These are phyloP conservation scores for Ennomos quercinarius DNA, from an alignment of 2,888 invertebrate species.

Conservation along the genomic window DNA sequence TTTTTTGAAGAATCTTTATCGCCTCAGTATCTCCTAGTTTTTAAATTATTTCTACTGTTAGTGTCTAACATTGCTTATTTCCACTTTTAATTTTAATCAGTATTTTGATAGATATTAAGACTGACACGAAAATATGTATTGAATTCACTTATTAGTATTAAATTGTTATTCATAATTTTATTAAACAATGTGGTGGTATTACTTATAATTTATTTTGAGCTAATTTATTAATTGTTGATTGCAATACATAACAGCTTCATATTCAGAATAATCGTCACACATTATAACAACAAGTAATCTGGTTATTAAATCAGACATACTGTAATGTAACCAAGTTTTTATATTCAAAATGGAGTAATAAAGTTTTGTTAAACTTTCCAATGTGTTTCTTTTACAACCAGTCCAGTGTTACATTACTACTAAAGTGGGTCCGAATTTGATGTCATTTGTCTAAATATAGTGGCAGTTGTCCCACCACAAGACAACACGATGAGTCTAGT, in stretches of 20 bases:
- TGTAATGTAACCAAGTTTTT: constrained; percentile 77
- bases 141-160: constrained; percentile 74
- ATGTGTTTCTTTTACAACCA: constrained; percentile 20
- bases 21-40: constrained; percentile 59
- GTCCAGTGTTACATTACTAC: too few species aligned
- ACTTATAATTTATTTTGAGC: constrained; percentile 66
- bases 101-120: constrained; percentile 82
- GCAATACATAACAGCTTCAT: constrained; percentile 49
- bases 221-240: constrained; percentile 66
- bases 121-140: constrained; percentile 77
- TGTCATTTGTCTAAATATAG: too few species aligned
- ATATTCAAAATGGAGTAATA: constrained; percentile 68
- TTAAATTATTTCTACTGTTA: constrained; percentile 39
- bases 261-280: constrained; percentile 54
- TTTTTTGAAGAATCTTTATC: constrained; percentile 59
- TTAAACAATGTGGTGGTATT: constrained; percentile 70
- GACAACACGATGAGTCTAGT: too few species aligned
- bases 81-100: constrained; percentile 70
- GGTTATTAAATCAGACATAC: constrained; percentile 74
- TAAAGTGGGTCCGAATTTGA: too few species aligned
- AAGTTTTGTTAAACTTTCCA: constrained; percentile 73
- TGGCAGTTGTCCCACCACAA: too few species aligned
- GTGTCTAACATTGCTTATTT: constrained; percentile 48
- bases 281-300: constrained; percentile 58
- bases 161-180: constrained; percentile 65